Conservation (phyloP, 2,888 invertebrate species). For the Oscheius myriophilus region DNA sequence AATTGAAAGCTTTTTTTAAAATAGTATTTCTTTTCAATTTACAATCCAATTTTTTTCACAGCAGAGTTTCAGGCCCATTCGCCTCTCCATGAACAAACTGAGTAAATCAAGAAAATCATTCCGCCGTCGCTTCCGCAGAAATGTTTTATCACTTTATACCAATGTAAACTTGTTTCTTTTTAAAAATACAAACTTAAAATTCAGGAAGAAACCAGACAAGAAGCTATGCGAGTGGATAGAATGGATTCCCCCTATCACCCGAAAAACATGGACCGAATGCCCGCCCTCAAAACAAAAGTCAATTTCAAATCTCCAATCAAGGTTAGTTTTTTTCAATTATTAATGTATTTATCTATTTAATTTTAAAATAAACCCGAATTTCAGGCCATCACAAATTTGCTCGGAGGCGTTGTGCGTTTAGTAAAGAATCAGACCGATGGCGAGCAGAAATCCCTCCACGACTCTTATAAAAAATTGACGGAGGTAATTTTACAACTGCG, state of each 20-base stretch:
- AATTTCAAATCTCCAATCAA: constrained; percentile 36
- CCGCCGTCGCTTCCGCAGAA: constrained; percentile 35
- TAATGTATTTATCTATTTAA: too few relatives aligned
- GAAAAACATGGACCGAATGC: constrained; percentile 29
- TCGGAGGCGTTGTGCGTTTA: constrained; percentile 19
- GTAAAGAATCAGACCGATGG: constrained; percentile 26
- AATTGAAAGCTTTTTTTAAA: neutral
- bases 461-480: constrained; percentile 21
- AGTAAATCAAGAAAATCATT: neutral
- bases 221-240: constrained; percentile 41
- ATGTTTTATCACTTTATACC: constrained; percentile 44
- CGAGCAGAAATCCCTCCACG: constrained; percentile 14
- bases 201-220: constrained; percentile 40
- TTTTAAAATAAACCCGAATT: neutral
- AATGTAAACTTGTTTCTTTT: constrained; percentile 31
- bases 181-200: constrained; percentile 15
- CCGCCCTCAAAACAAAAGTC: constrained; percentile 16
- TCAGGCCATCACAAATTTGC: constrained; percentile 19
- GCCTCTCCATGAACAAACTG: constrained; percentile 2
- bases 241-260: constrained; percentile 28
- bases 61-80: constrained; percentile 1
- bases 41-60: too few relatives aligned
- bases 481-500: constrained; percentile 24
- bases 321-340: too few relatives aligned
- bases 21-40: too few relatives aligned